phyloP scores from a whole-genome alignment of 1,140 invertebrate species.

The Nebria ingens region DNA sequence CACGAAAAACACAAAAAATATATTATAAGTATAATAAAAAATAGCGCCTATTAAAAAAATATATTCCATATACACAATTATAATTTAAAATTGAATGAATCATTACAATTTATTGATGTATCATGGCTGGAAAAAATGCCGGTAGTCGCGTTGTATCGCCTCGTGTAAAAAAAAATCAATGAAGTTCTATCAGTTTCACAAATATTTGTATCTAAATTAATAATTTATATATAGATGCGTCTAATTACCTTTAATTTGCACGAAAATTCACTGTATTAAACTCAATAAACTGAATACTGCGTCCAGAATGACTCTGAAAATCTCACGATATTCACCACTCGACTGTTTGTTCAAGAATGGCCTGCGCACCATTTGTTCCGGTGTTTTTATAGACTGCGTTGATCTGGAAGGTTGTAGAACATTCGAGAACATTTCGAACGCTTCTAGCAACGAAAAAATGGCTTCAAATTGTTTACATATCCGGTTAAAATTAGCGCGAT shows the following conservation, averaged over 20 bases:
- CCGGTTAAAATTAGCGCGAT: neutral
- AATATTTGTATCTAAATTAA: too few species aligned
- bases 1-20: too few species aligned
- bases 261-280: neutral
- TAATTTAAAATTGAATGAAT: neutral
- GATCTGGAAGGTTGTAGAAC: neutral
- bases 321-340: neutral
- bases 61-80: too few species aligned
- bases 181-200: too few species aligned
- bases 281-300: neutral
- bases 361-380: neutral
- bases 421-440: neutral
- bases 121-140: too few species aligned
- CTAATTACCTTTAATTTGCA: slow-evolving; percentile 3
- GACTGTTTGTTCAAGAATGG: neutral
- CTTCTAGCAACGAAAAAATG: neutral
- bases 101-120: neutral
- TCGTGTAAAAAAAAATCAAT: too few species aligned
- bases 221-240: too few species aligned
- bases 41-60: too few species aligned
- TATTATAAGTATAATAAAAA: too few species aligned
- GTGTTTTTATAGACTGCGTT: neutral
- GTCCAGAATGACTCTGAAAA: neutral
- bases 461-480: neutral
- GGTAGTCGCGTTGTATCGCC: too few species aligned